phyloP scores from a whole-genome alignment of 1,140 invertebrate genomes.

The Sitophilus oryzae region DNA sequence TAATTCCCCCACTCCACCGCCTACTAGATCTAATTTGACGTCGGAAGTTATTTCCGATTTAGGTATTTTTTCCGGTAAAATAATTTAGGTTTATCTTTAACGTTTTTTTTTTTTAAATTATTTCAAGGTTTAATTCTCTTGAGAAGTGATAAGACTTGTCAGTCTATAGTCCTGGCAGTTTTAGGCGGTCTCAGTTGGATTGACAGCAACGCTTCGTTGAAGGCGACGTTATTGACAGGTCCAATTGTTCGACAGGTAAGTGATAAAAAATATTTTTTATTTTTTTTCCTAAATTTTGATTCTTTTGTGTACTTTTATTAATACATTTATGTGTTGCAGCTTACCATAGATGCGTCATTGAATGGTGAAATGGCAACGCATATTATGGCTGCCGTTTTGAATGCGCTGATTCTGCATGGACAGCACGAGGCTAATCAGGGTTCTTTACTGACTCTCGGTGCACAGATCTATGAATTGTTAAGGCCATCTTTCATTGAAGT shows the following conservation, averaged over 20 bases:
- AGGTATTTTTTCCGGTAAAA: constrained; percentile 44
- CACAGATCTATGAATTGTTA: constrained; percentile 75
- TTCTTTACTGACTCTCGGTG: constrained; percentile 60
- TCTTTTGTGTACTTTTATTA: not conserved
- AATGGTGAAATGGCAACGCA: constrained; percentile 60
- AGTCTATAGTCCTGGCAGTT: constrained; percentile 58
- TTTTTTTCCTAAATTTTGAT: not conserved
- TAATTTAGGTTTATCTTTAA: too few relatives aligned
- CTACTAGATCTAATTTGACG: constrained; percentile 51
- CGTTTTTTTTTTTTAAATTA: not conserved
- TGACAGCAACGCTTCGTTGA: constrained; percentile 72
- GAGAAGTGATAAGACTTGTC: constrained; percentile 57
- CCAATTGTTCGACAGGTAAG: constrained; percentile 38
- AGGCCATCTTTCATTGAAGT: constrained; percentile 68
- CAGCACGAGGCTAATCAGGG: constrained; percentile 81
- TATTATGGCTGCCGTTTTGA: constrained; percentile 67
- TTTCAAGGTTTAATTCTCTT: constrained; percentile 49
- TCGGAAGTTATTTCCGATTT: constrained; percentile 68
- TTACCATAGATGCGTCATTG: constrained; percentile 54
- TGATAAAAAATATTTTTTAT: not conserved
- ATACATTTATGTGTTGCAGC: constrained; percentile 10
- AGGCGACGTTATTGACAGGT: constrained; percentile 64
- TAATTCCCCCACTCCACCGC: constrained; percentile 48
- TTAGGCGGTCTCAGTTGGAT: constrained; percentile 75
- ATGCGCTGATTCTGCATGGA: constrained; percentile 69